A percentile compares a stretch with the other conserved stretches of the same genome.
Evolutionary conservation across 2,113 vertebrate species (phyloP).

Genomic region (Colaptes auratus): DNA sequence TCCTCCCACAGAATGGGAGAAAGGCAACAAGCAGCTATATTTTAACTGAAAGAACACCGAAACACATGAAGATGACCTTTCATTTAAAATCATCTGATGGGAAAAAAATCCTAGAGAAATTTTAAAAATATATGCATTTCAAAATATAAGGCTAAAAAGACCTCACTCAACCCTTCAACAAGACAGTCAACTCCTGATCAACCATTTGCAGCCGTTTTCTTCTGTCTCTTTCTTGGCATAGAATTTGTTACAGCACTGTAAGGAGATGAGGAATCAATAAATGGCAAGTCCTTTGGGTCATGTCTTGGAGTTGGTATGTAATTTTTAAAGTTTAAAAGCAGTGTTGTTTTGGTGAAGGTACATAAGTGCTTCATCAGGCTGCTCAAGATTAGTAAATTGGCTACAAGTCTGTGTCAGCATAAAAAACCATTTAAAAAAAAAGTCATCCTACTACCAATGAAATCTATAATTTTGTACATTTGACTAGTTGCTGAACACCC

Average conservation of each 20-base stretch:
- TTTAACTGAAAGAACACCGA: neutral
- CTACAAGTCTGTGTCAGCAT: neutral
- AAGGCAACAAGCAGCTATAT: neutral
- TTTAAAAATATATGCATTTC: fast-evolving
- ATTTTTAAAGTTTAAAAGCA: neutral
- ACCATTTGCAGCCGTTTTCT: neutral
- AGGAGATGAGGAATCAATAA: neutral
- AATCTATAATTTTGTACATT: neutral
- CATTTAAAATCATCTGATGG: neutral
- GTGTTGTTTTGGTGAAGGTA: neutral
- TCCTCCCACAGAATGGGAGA: neutral
- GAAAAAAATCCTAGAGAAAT: neutral
- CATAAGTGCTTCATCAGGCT: neutral
- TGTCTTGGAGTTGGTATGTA: neutral
- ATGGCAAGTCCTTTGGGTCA: neutral
- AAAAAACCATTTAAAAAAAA: neutral
- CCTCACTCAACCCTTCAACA: neutral
- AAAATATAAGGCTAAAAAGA: neutral
- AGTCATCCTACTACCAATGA: neutral
- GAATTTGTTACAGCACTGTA: neutral
- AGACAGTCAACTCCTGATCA: neutral
- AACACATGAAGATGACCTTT: neutral
- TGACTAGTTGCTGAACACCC: neutral
- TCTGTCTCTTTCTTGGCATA: neutral
- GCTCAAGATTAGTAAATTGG: neutral